Evolutionary conservation across 2,888 invertebrate genomes (phyloP), one percentile per base, ranked within the genome.

Genomic region (Lordiphosa andalusiaca): DNA sequence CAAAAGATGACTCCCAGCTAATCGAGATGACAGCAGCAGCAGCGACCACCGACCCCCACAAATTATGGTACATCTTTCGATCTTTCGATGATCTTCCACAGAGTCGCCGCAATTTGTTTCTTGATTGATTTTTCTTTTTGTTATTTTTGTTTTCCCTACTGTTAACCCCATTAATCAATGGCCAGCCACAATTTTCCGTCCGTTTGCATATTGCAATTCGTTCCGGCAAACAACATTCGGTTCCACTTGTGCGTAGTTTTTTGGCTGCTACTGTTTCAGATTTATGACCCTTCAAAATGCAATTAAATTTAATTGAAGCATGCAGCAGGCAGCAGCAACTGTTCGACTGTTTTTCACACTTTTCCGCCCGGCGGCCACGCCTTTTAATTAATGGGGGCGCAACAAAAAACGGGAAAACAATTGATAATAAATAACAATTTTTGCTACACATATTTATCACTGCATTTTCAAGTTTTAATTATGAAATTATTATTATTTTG

Each of bases 231-330:
- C 10, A 30, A 44, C 25, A 25, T 33, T 25, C 16, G 48, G 62
- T 63, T 61, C 46, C 62, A 62, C 49, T 46, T 60, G 49, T 54
- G 67, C 59, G 47, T 52, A 44, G 67, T 65, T 61, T 66, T 71
- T 69, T 42, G 53, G 59, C 60, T 63, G 67, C 61, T 55, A 56
- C 73, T 75, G 81, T 69, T 66, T 58, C 66, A 74, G 76, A 86
- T 86, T 86, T 86, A 87, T 87, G 75, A 72, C 78, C 77, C 77
- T 85, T 86, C 80, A 83, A 77, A 86, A 85, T 72, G 76, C 84
- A 78, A 85, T 87, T 87, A 84, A 87, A 86, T 85, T 87, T 75
- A 87, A 85, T 86, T 85, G 84, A 77, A 77, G 76, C 84, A 71
- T 71, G 71, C 74, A 72, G 53, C 55, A 58, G 23, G 51, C 53